Conservation (phyloP, 2,797 vertebrate genomes). For the Loris lydekkerianus region DNA sequence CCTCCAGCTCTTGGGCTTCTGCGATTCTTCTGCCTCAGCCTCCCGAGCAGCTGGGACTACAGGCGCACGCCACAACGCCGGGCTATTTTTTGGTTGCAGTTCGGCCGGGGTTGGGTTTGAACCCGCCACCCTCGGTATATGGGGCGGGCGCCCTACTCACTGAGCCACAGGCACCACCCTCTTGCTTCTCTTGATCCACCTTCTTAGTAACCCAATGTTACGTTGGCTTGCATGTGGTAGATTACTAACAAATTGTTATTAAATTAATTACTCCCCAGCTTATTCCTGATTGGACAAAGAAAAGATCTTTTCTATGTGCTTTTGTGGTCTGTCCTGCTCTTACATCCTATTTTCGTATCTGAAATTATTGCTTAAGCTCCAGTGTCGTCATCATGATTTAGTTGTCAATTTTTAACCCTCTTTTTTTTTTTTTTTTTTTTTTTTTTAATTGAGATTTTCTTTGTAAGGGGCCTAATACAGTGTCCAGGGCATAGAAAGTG, state of each 20-base stretch:
- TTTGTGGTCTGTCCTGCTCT: background rate
- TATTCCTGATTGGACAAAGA: slow-evolving; percentile 12
- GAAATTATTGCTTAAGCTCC: slow-evolving; percentile 24
- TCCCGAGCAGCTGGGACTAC: no score
- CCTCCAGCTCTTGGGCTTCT: no score
- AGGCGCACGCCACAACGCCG: no score
- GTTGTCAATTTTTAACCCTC: background rate
- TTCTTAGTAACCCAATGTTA: background rate
- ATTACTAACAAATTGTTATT: background rate
- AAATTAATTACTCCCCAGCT: background rate
- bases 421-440: background rate
- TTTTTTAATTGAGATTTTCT: background rate
- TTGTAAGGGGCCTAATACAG: background rate
- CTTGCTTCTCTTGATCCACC: background rate
- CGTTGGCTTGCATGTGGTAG: background rate
- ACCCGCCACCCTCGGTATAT: no score
- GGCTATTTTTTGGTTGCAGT: no score
- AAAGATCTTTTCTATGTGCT: slow-evolving; percentile 15
- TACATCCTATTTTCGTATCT: background rate
- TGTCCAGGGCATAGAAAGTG: background rate
- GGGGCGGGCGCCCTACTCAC: no score
- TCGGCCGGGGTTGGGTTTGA: no score
- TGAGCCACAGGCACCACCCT: no score
- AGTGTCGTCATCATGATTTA: background rate
- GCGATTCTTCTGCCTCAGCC: no score